These are phyloP conservation scores for Anableps anableps DNA, from an alignment of 2,797 vertebrate species.

Conservation along the genomic window DNA sequence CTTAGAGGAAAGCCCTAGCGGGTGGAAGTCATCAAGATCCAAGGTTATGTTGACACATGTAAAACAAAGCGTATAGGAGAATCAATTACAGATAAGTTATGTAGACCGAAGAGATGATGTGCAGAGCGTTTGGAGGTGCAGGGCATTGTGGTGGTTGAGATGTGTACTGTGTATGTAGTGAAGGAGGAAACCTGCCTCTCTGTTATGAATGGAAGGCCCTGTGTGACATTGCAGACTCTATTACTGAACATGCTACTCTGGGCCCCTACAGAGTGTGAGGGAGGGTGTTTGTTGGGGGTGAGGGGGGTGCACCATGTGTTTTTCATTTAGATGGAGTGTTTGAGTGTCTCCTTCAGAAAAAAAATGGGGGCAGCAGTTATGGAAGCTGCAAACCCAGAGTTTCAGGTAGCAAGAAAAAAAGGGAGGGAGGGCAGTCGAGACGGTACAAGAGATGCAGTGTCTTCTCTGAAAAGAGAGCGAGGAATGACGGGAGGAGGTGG, in stretches of 20 bases:
- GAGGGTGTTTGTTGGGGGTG: conserved; percentile 43
- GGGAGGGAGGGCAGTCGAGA: conserved; percentile 67
- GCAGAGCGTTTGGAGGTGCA: conserved; percentile 27
- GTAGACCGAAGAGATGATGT: conserved; percentile 5
- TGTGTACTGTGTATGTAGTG: conserved; percentile 43
- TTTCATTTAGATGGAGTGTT: conserved; percentile 84
- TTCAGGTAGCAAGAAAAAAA: conserved; percentile 77
- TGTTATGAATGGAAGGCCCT: conserved; percentile 82
- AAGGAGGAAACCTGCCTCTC: conserved; percentile 60
- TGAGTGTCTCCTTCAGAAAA: conserved; percentile 76
- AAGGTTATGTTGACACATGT: conserved; percentile 42
- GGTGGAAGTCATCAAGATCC: conserved; percentile 49
- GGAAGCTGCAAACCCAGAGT: conserved; percentile 74
- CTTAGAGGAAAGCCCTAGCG: conserved; percentile 61
- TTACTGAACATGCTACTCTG: conserved; percentile 69
- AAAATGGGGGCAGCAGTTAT: conserved; percentile 75
- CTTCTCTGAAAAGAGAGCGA: conserved; percentile 81
- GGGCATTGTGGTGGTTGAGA: conserved; percentile 48
- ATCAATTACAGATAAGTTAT: neutral
- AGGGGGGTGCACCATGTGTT: conserved; percentile 78
- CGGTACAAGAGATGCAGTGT: conserved; percentile 86
- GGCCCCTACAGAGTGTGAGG: conserved; percentile 63
- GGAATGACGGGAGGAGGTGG: conserved; percentile 59
- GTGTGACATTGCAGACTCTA: conserved; percentile 71
- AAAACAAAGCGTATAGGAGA: conserved; percentile 12